Evolutionary conservation across 2,888 invertebrate species (phyloP), one percentile per base, ranked within the genome.

Genomic region (Phalangium opilio): DNA sequence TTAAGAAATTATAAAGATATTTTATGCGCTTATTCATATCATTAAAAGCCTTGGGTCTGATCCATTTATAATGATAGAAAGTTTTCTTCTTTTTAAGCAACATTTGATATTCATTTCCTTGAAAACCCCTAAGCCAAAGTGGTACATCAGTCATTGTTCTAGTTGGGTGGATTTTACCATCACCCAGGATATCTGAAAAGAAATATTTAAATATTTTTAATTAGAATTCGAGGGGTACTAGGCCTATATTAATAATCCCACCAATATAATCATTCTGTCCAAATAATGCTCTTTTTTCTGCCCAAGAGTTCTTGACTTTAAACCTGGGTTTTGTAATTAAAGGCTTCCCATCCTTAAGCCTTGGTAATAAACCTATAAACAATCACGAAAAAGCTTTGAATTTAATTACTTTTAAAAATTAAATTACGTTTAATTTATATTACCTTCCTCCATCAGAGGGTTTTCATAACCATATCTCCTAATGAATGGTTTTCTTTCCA

Each of bases 231-330:
- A 27, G 27, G 27, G 4, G 27, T 38, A 38, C 10, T 3, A 12
- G 1, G 18, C n/a, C 38, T 38, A 8, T 12, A 38, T n/a, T 19
- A 14, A 43, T 2, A 34, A 21, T 11, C 58, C 50, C 51, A 69
- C 69, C 93, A 55, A 95, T 90, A 62, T 93, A 95, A 67, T 95
- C 93, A 69, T 95, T 95, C 65, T 91, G 91, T 0, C 95, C 95
- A 70, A 84, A 89, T 1, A 87, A 64, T 2, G 90, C 87, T 60
- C 75, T 75, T 58, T 78, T 80, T 56, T 78, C 74, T 0, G 70
- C 62, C 91, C 91, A 95, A 1, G 67, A 61, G 67, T 87, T 76
- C 55, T 70, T 73, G 3, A 86, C 86, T 47, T 75, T 72, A 58
- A 63, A 75, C 34, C 74, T 69, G 0, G 83, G 83, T 62, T 83